Base-by-base conservation (phyloP, 2,888 invertebrate genomes). In the Branchellion lobata region DNA sequence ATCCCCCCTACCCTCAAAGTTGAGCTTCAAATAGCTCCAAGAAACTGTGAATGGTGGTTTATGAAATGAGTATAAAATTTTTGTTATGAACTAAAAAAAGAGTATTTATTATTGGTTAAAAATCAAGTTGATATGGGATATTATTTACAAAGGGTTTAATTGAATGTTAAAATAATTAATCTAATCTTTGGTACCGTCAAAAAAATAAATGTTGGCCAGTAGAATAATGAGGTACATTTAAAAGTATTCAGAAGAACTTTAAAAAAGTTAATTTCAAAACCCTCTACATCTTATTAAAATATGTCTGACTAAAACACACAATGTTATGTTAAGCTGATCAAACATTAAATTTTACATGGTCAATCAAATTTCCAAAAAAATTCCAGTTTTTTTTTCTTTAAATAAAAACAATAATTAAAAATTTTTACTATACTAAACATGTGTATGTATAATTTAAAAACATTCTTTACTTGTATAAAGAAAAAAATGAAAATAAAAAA, bases 11-110 rank as follows among this genome's bases (percentile, higher is more conserved):
- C 77, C 77, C 34, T 34, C 34, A n/a, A 77, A 77, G n/a, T 65
- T 36, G n/a, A 77, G 53, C 33, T 77, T 65, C 33, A 77, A 65
- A 53, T 77, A 77, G 33, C 77, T 24, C 34, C n/a, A 65, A n/a
- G 61, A 14, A n/a, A 57, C 77, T 77, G 77, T 51, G 27, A 75
- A 27, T n/a, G n/a, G n/a, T n/a, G n/a, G n/a, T n/a, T n/a, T 0
- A 24, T 1, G 71, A 71, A 71, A 31, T 71, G 5, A 71, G 29
- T 34, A 31, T 31, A n/a, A 33, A 31, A n/a, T n/a, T n/a, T n/a
- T n/a, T n/a, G n/a, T n/a, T n/a, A n/a, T n/a, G n/a, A n/a, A n/a
- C n/a, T n/a, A n/a, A n/a, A n/a, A n/a, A n/a, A n/a, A n/a, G n/a
- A n/a, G n/a, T n/a, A n/a, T n/a, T n/a, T n/a, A n/a, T n/a, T n/a